Evolutionary conservation across 2,113 vertebrate species (phyloP).

Genomic region (Takifugu bimaculatus): DNA sequence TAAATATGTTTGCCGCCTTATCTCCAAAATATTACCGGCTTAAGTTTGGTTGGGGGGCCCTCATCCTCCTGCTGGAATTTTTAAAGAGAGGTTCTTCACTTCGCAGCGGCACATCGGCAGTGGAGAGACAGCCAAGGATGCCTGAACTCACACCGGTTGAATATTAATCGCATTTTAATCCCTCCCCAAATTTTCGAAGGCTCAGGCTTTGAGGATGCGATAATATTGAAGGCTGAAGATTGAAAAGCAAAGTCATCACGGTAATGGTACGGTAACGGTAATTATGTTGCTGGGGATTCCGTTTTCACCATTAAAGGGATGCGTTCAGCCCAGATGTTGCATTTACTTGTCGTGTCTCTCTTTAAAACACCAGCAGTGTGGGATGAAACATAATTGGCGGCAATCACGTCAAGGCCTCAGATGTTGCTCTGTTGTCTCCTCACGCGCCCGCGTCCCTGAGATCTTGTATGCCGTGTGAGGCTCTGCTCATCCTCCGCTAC

Average conservation of each 20-base stretch:
- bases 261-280: neutral
- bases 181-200: neutral
- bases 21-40: conserved; percentile 54
- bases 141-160: conserved; percentile 16
- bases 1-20: conserved; percentile 62
- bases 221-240: too few species aligned
- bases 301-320: neutral
- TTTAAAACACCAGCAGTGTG: conserved; percentile 3
- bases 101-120: conserved; percentile 24
- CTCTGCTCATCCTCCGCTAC: conserved; percentile 37
- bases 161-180: neutral
- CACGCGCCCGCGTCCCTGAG: conserved; percentile 15
- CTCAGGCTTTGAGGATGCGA: neutral
- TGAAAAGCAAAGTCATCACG: too few species aligned
- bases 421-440: conserved; percentile 20
- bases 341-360: neutral
- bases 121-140: conserved; percentile 14
- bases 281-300: conserved; percentile 6
- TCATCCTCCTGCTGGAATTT: conserved; percentile 37
- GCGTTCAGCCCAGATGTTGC: too few species aligned
- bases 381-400: conserved; percentile 18
- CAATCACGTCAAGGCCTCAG: conserved; percentile 3
- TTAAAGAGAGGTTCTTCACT: conserved; percentile 43
- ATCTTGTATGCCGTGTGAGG: conserved; percentile 40
- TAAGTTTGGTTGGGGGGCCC: conserved; percentile 31